Base-by-base conservation (phyloP, 2,113 vertebrate species). In the Falcunculus frontatus region DNA sequence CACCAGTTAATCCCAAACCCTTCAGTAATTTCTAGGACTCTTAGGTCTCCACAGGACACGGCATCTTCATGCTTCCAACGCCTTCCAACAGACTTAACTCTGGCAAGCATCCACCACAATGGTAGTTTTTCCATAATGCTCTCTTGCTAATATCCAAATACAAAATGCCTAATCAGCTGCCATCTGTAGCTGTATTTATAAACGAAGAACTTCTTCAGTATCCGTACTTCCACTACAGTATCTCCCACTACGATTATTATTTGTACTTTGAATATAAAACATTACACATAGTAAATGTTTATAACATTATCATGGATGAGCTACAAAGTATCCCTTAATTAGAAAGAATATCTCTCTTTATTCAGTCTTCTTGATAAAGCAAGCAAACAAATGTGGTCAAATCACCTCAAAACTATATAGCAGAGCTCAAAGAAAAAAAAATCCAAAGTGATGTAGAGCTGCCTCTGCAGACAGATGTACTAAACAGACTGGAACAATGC, bases 121-220 rank as follows among this genome's bases (percentile, higher is more conserved):
- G 32, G n/a, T 1, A 60, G 49, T 25, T 76, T 35, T 73, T 52
- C 59, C 46, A 47, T 30, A 52, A 39, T 42, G 62, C 29, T 63
- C 27, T 17, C 70, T 29, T 32, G 19, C 20, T 55, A 70, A 87
- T 16, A 87, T 3, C 32, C 68, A 70, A 80, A 59, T 7, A 74
- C n/a, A 62, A 78, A 91, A 75, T 32, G 35, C 57, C 9, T 2
- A 21, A 46, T n/a, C 63, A 50, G 19, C 16, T 7, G 32, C 86
- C 83, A 94, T 27, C 84, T 87, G 84, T 44, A 78, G 64, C 39
- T 87, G 44, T 46, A 75, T 88, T 83, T 83, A 63, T 33, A 88
- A 94, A 64, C 39, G 0, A 16, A 30, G 32, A 81, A 30, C 59
- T 27, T 63, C 70, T 42, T 30, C 47, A 47, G 30, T 33, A 46